Base-by-base conservation (phyloP, 2,888 invertebrate genomes). In the Ctenicera cuprea region DNA sequence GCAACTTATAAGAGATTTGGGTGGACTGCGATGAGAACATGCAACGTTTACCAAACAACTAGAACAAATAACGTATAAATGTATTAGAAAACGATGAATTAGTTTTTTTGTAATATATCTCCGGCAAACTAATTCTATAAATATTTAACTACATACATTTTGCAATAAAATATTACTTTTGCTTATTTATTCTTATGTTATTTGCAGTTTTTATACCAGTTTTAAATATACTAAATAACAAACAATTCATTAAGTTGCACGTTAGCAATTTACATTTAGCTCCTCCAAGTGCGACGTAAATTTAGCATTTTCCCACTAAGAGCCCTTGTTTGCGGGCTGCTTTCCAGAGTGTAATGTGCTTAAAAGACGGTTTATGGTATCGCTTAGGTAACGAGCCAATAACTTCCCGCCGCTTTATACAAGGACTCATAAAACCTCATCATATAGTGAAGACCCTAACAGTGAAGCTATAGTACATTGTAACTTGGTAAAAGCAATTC, bases 321-420 rank as follows among this genome's bases (percentile, higher is more conserved):
- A 57, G 57, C 57, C 57, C 57, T 50, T 61, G 61, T 69, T 69
- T 69, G 37, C 50, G 48, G 20, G 48, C 37, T 61, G 30, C 45
- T 69, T 61, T 69, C 48, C 22, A 30, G 22, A 11, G 57, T 12
- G 45, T 65, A 71, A 71, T 61, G 65, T 50, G 61, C 67, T 57
- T 48, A 43, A 72, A 62, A 48, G 72, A 63, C 65, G 43, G 62
- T 72, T 72, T 72, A 67, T 67, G 72, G 37, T 43, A 67, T 62
- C 54, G 61, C 62, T 43, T 45, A 52, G 26, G 43, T 72, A 72
- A 72, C 61, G 72, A 67, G 45, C 62, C 52, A 62, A 72, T 72
- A 72, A 72, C 67, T 72, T 54, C 22, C 20, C 66, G 54, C 41
- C 50, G 72, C 67, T 63, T 70, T 70, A 67, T 16, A 54, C 52